Evolutionary conservation across 2,113 vertebrate genomes (phyloP), one percentile per base, ranked within the genome.

Genomic region (Jacana jacana): DNA sequence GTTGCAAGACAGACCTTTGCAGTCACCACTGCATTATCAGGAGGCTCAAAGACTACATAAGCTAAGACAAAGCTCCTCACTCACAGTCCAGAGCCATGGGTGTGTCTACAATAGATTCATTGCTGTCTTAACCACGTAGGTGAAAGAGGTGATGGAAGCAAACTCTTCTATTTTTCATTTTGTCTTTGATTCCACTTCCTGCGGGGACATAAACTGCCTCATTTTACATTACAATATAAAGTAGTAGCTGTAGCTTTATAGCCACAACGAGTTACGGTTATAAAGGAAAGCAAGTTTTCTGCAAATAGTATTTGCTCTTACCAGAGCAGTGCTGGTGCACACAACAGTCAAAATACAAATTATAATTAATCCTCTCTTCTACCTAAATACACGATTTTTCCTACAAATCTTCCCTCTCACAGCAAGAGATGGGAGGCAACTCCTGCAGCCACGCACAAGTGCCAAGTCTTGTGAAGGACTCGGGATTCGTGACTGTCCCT

Each of bases 401-500:
- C 31, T 48, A 35, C 39, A 77, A 60, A 60, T 58, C 17, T 52
- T 92, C 72, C 30, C 30, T 78, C 39, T 18, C 27, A 17, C 1
- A 1, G 24, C 52, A 57, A 49, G 30, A 39, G 39, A 40, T 25
- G 44, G 44, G 44, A 82, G 24, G 17, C 33, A 65, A 40, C 33
- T 52, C 17, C 25, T 5, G 1, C 1, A 4, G 44, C 24, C 72
- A 20, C 10, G 14, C 30, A 48, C 6, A 55, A 60, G 20, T 11
- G 30, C 39, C 6, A 2, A n/a, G n/a, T 9, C 52, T 20, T 28
- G 12, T 31, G 46, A 30, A 11, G 19, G 15, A 51, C 55, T 48
- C 4, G 1, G 55, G 35, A 49, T 42, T 57, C 58, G 11, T 3
- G 1, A 31, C 20, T 1, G 0, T 22, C 58, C 11, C n/a, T 0